These are phyloP conservation scores for Atherinosoma microstoma DNA, from an alignment of 2,797 vertebrate genomes.

Conservation along the genomic window DNA sequence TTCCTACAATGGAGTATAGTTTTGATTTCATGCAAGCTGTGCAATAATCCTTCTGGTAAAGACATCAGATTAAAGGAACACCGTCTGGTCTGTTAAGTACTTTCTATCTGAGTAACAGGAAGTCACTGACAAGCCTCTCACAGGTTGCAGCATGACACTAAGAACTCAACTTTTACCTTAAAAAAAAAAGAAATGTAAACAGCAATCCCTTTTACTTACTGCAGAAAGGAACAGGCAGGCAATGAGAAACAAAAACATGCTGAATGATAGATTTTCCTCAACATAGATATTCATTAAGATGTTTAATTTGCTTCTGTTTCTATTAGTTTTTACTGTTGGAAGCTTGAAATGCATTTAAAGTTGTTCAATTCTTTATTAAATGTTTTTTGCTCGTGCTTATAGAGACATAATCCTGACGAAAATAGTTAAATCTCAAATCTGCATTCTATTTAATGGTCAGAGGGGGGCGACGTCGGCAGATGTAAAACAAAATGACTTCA, in stretches of 20 bases:
- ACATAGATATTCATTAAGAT: neutral
- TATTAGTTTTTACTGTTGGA: neutral
- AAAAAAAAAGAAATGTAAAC: neutral
- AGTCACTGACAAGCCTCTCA: conserved; percentile 49
- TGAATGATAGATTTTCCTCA: neutral
- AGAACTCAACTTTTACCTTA: conserved; percentile 1
- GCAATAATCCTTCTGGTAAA: conserved; percentile 35
- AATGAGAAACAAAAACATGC: neutral
- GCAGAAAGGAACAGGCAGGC: neutral
- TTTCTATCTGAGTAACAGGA: conserved; percentile 76
- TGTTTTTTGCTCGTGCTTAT: neutral
- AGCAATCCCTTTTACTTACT: neutral
- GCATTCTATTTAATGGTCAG: neutral
- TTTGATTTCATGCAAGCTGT: conserved; percentile 44
- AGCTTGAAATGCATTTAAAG: neutral
- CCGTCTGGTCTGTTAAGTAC: conserved; percentile 60
- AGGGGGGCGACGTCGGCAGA: neutral
- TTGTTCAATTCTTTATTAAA: neutral
- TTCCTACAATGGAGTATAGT: conserved; percentile 9
- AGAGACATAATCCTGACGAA: neutral
- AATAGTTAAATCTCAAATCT: neutral
- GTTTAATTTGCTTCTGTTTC: neutral
- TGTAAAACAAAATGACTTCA: neutral
- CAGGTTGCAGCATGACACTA: conserved; percentile 12
- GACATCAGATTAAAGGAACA: conserved; percentile 66